Conservation (phyloP, 2,113 vertebrate genomes). For the Pluvialis apricaria region DNA sequence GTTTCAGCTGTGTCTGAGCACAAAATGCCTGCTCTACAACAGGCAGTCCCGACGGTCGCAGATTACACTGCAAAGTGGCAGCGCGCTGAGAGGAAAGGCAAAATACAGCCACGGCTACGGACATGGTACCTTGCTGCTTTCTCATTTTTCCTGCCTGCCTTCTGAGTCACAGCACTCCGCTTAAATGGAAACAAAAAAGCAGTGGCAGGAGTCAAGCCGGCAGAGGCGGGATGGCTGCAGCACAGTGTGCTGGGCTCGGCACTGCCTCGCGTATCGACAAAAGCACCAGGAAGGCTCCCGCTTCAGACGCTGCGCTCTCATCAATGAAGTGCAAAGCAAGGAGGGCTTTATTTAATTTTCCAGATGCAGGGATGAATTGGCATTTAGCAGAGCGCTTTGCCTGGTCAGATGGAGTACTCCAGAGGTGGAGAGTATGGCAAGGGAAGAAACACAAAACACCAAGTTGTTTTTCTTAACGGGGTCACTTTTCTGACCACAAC, state of each 20-base stretch:
- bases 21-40: background rate
- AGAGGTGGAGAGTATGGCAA: background rate
- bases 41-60: background rate
- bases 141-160: background rate
- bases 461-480: background rate
- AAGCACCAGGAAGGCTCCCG: background rate
- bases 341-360: background rate
- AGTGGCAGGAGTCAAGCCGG: background rate
- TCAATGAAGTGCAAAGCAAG: background rate
- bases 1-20: background rate
- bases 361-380: background rate
- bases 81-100: background rate
- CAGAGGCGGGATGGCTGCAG: background rate
- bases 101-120: background rate
- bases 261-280: background rate
- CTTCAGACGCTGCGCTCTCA: background rate
- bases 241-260: rapidly evolving
- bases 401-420: background rate
- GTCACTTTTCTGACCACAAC: background rate
- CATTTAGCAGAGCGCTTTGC: background rate
- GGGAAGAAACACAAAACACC: background rate
- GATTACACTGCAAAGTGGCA: background rate
- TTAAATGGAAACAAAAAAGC: background rate
- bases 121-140: background rate
- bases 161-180: background rate